Base-by-base conservation (phyloP, 2,888 invertebrate species). In the Trissonchulus latispiculum region DNA sequence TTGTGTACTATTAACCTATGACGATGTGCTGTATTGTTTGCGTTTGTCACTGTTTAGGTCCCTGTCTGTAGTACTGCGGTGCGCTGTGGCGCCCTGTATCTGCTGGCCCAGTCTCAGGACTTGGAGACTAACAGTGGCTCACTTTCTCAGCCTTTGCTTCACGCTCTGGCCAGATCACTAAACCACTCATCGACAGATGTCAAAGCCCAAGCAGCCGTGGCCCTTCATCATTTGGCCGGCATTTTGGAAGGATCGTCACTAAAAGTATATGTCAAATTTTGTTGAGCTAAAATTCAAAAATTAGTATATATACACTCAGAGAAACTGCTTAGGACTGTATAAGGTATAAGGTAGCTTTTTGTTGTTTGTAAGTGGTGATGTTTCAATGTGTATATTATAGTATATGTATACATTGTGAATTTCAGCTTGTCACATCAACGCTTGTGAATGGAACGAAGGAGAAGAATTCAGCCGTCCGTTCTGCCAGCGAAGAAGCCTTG, bases 371-470 rank as follows among this genome's bases (percentile, higher is more conserved):
- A 15, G 28, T 64, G 15, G 8, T 64, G 64, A n/a, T n/a, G n/a
- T n/a, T n/a, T n/a, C n/a, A n/a, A n/a, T n/a, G n/a, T n/a, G n/a
- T 59, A 59, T 23, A 23, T 59, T 23, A 59, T 23, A 23, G 15
- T 18, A 59, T 33, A 70, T 31, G 48, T 72, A 29, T n/a, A 29
- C 1, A 8, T 2, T 69, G 31, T 8, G n/a, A 75, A 3, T 77
- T 83, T 32, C 62, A 78, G 76, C 23, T 89, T 71, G 85, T 93
- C 77, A 87, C 96, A 77, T 95, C 96, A 0, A 91, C 92, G 85
- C 87, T 97, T 78, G 95, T 97, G 71, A 97, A 95, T 86, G 97
- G 97, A 76, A 95, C 95, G 75, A 96, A 96, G 86, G 97, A 97
- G 86, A 96, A 95, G 86, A 96, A 96, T 86, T 90, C 92, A 69